Base-by-base conservation (phyloP, 2,797 vertebrate genomes). In the Psittacula echo region DNA sequence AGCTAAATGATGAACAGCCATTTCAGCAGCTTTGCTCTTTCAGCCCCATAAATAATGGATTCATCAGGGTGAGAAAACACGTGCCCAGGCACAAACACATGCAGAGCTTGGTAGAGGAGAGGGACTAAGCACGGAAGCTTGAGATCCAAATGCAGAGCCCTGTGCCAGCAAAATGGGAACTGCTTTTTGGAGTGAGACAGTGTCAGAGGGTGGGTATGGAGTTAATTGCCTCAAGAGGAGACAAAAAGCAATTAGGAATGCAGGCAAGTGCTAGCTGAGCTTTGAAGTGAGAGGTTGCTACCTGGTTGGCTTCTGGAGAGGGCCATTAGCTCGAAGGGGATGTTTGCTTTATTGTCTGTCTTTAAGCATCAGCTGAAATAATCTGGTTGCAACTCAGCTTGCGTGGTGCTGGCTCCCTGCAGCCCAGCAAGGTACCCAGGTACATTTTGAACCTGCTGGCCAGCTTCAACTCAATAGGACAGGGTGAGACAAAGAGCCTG, bases 21-120 rank as follows among this genome's bases (percentile, higher is more conserved):
- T 90, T 94, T 93, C 62, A 21, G 79, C 72, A 93, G 85, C 95
- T 94, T 91, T 78, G 66, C 87, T 94, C 73, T 86, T 96, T 93
- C 70, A 51, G 85, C 37, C 51, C 79, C 71, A 86, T 94, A 90
- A 95, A 93, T 93, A 94, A 95, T 92, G 64, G 87, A 94, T 95
- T 88, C 76, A 34, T 60, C 2, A 3, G 73, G 44, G 79, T 93
- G 87, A 88, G 76, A 84, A 94, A 92, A 76, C 80, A 75, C 70
- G 50, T 68, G 67, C 85, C 90, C 80, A 70, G 91, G 34, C 32
- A 50, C 75, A 94, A 94, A 94, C 77, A 66, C 71, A 37, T 24
- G 73, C 44, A 44, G 82, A 80, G 48, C 84, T 42, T 85, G 84
- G 53, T 0, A 0, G 75, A 81, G 70, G 73, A 66, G 86, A 48